Base-by-base conservation (phyloP, 2,797 vertebrate genomes). In the Sebastes itinus region DNA sequence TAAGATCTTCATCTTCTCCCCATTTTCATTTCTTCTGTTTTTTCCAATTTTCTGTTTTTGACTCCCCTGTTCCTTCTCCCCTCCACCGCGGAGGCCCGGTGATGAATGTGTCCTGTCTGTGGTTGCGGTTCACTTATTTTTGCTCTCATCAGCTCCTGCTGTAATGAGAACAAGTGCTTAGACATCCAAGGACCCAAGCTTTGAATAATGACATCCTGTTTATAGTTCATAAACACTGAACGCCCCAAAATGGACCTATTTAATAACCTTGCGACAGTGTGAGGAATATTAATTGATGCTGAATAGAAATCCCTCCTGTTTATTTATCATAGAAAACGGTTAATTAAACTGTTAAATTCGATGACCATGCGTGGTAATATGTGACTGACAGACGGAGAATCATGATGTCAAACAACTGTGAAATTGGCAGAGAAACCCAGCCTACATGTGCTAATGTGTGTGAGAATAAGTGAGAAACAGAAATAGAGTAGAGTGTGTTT, bases 171-270 rank as follows among this genome's bases (percentile, higher is more conserved):
- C 72, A 77, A 68, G 60, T 14, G 5, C 38, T 71, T 46, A 77
- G 81, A 84, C 77, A 62, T 77, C 4, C 23, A 59, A 77, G 64
- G 79, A 83, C 46, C 46, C 30, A 6, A 28, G 72, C 77, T 75
- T 79, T 88, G 80, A 92, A 88, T 89, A 80, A 92, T 71, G 61
- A 64, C 63, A 35, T 77, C 64, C 9, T 52, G 68, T 84, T 90
- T 75, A 81, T 33, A 13, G 70, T 72, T 78, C 55, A 74, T 65
- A 54, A 89, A 84, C 59, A 89, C 58, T 60, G 58, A 77, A 69
- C 18, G 2, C 72, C 71, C 70, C 71, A 28, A 56, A 78, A 62
- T 22, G 60, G 16, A 55, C 27, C 27, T 14, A 12, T 52, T 25
- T 52, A 62, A 76, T 78, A 52, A 38, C 27, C 8, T 9, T 4